A percentile compares a stretch with the other conserved stretches of the same genome.
phyloP scores from a whole-genome alignment of 1,140 invertebrate genomes.

The Hylyphantes graminicola region DNA sequence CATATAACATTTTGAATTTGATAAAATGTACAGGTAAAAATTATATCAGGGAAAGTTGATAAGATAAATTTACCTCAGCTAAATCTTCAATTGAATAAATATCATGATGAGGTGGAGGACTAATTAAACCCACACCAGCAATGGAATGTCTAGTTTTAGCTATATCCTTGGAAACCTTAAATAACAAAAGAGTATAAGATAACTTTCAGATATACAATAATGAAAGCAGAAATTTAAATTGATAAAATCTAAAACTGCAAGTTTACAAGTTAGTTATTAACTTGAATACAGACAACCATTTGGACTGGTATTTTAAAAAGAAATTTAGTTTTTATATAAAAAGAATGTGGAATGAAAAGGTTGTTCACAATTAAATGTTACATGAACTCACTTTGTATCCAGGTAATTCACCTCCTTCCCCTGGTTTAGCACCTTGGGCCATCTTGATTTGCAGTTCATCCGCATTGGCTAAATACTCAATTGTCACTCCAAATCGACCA shows the following conservation, averaged over 20 bases:
- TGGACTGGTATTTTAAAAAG: neutral
- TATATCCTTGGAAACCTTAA: conserved; percentile 90
- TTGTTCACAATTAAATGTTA: no score
- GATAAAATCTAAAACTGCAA: neutral
- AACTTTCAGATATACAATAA: neutral
- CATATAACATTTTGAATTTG: neutral
- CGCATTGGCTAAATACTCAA: conserved; percentile 94
- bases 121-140: conserved; percentile 96
- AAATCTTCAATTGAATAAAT: conserved; percentile 99
- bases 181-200: neutral
- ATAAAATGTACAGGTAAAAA: neutral
- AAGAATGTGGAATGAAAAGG: neutral
- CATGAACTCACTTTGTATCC: conserved; percentile 76
- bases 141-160: conserved; percentile 95
- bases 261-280: neutral
- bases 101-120: conserved; percentile 98
- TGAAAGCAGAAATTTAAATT: neutral
- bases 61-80: conserved; percentile 75
- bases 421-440: conserved; percentile 98
- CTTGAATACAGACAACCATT: no score
- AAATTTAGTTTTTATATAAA: neutral
- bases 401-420: conserved; percentile 94
- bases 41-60: neutral
- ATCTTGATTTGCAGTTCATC: conserved; percentile 98
- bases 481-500: conserved; percentile 97